Evolutionary conservation across 2,797 vertebrate genomes (phyloP).

Genomic region (Pyrrhura leucotis): DNA sequence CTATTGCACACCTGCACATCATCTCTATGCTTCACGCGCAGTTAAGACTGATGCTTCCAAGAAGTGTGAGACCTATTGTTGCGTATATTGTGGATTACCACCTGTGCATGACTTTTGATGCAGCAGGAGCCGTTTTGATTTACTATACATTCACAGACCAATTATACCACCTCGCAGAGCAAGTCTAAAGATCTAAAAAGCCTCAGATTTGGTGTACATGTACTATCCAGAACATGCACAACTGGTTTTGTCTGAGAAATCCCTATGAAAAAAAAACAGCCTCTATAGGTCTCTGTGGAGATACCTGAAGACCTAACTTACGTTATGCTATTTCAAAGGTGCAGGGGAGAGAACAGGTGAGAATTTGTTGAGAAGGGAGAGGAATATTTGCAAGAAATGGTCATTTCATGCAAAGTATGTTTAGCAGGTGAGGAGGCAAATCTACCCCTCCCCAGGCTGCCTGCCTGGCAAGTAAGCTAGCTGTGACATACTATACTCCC

Average conservation of each 20-base stretch:
- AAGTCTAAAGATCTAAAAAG: background rate
- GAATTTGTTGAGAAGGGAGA: background rate
- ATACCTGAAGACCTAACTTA: background rate
- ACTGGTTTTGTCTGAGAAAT: background rate
- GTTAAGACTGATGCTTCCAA: background rate
- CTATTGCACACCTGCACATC: background rate
- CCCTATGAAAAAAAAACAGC: background rate
- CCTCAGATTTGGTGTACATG: background rate
- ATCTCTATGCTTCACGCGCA: background rate
- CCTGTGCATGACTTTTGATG: background rate
- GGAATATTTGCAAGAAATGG: background rate
- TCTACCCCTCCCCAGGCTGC: background rate
- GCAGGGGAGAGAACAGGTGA: background rate
- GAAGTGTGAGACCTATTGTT: background rate
- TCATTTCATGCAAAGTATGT: background rate
- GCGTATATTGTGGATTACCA: background rate
- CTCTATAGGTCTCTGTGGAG: background rate
- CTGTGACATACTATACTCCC: constrained; percentile 8
- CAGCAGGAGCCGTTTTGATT: background rate
- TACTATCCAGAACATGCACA: background rate
- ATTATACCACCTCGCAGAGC: background rate
- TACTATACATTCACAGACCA: background rate
- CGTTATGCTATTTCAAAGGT: background rate
- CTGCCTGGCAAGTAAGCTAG: background rate
- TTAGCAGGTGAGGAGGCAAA: background rate